Base-by-base conservation (phyloP, 2,113 vertebrate genomes). In the Micronycteris hirsuta region DNA sequence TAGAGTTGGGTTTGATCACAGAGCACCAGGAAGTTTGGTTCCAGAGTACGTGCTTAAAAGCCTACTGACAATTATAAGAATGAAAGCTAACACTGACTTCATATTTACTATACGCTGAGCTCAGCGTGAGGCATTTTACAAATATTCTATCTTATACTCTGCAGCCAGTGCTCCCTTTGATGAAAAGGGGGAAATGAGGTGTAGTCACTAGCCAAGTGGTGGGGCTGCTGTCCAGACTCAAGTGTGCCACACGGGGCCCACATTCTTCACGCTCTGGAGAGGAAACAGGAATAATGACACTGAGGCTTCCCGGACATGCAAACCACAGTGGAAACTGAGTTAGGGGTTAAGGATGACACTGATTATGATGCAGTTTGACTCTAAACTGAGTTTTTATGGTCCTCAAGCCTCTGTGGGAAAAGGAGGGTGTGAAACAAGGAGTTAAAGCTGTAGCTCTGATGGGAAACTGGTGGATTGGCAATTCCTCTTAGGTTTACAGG, bases 291-390 rank as follows among this genome's bases (percentile, higher is more conserved):
- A 19, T 33, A 10, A 17, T 2, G 7, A 19, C n/a, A 17, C 13
- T 33, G 5, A 12, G 14, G 15, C 16, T 1, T 3, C 4, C 19
- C 4, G 6, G 38, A 7, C 3, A 1, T 24, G 17, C 54, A 61
- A 33, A 11, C 41, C 17, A 2, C 0, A 3, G 5, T 61, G 17
- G 33, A 70, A 24, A 24, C 41, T 41, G 16, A 36, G 43, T 28
- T 45, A 31, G 9, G 16, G 12, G 33, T 43, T 70, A 41, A 26
- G 54, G 24, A 1, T 7, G 45, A 15, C 8, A 4, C 52, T 3
- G 20, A 3, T 33, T 1, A 0, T 7, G 56, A 17, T 2, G 22
- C 5, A 1, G 12, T 49, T 45, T 36, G 63, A 76, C 7, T 9
- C 33, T 47, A 61, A 74, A 47, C 31, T 26, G 63, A 56, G 65